Evolutionary conservation across 2,113 vertebrate species (phyloP).

Genomic region (Xenus cinereus): DNA sequence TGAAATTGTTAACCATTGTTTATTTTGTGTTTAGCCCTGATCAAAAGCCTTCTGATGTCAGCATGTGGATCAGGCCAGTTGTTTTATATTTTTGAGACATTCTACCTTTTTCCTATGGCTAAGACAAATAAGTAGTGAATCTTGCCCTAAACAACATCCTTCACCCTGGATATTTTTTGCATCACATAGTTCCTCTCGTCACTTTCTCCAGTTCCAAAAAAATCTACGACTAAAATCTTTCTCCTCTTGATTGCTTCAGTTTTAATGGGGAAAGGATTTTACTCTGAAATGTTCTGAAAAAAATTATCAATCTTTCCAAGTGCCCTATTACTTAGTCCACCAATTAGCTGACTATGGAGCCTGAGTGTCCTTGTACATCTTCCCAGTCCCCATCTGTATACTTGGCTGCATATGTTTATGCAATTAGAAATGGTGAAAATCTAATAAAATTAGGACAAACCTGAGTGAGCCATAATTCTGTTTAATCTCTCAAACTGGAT

Average conservation of each 20-base stretch:
- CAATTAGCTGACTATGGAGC: slow-evolving; percentile 28
- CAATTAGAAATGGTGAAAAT: slow-evolving; percentile 55
- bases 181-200: not conserved
- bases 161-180: not conserved
- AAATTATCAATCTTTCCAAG: slow-evolving; percentile 30
- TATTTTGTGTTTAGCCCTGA: not conserved
- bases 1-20: not conserved
- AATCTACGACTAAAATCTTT: not conserved
- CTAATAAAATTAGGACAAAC: slow-evolving; percentile 57
- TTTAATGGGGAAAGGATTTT: slow-evolving; percentile 28
- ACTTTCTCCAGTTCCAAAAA: not conserved
- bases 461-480: slow-evolving; percentile 42
- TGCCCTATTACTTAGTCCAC: slow-evolving; percentile 24
- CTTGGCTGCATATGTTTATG: slow-evolving; percentile 57
- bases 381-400: slow-evolving; percentile 37
- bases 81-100: not conserved
- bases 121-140: not conserved
- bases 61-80: not conserved
- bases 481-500: slow-evolving; percentile 43
- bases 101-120: not conserved
- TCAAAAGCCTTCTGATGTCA: not conserved
- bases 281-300: slow-evolving; percentile 9
- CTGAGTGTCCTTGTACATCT: slow-evolving; percentile 42
- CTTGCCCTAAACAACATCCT: not conserved
- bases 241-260: not conserved